Percentiles rank a stretch among this genome's conserved stretches.
phyloP scores from a whole-genome alignment of 2,113 vertebrate genomes.

The Prietella phreatophila region DNA sequence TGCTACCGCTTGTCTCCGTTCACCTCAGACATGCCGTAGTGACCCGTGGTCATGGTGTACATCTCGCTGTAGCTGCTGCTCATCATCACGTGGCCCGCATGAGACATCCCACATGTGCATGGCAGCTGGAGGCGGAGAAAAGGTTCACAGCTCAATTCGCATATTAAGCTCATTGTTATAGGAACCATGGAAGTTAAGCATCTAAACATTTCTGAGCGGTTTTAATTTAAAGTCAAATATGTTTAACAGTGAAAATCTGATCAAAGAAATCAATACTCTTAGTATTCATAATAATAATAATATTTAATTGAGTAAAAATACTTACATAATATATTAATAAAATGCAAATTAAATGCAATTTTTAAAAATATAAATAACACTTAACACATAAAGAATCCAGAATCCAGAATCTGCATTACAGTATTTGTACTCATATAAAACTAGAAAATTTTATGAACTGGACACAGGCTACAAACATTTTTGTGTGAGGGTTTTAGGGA shows the following conservation, averaged over 20 bases:
- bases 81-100: constrained; percentile 73
- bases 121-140: constrained; percentile 63
- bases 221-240: too few species aligned
- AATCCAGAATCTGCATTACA: too few species aligned
- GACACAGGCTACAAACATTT: not conserved
- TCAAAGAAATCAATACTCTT: not conserved
- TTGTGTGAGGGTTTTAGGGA: not conserved
- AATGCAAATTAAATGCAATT: too few species aligned
- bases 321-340: not conserved
- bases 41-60: constrained; percentile 78
- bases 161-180: not conserved
- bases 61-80: constrained; percentile 81
- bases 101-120: constrained; percentile 78
- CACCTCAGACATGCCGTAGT: constrained; percentile 71
- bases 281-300: not conserved
- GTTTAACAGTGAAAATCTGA: too few species aligned
- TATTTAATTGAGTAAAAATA: not conserved
- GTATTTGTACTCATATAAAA: not conserved
- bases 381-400: too few species aligned
- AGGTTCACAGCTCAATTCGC: not conserved
- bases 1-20: constrained; percentile 77
- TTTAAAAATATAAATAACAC: too few species aligned
- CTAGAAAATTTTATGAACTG: not conserved
- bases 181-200: not conserved
- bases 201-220: not conserved